Conservation (phyloP, 2,797 vertebrate species). For the Limnodromus scolopaceus region DNA sequence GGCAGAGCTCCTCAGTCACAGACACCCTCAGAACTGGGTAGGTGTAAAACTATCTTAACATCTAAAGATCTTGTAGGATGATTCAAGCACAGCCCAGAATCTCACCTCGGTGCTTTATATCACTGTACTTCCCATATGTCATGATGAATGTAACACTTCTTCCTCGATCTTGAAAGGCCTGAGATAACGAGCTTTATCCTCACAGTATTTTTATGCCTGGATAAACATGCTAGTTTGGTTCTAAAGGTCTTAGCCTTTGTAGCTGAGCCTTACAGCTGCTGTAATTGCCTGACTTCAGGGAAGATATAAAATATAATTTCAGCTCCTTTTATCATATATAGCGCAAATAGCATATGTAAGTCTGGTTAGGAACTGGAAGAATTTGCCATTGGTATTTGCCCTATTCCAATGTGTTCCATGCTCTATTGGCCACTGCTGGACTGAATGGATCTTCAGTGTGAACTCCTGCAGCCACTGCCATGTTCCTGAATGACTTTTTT, state of each 20-base stretch:
- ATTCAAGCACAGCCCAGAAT: neutral
- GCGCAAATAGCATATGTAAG: rapidly evolving
- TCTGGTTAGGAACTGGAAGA: neutral
- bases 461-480: neutral
- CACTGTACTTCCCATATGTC: neutral
- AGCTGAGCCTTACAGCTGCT: neutral
- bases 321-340: neutral
- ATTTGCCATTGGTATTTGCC: neutral
- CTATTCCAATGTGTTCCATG: neutral
- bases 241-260: neutral
- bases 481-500: neutral
- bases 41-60: neutral
- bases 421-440: neutral
- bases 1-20: neutral
- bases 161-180: neutral
- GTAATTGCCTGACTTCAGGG: neutral
- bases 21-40: neutral
- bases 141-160: neutral
- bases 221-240: neutral
- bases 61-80: neutral
- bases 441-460: neutral
- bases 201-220: neutral
- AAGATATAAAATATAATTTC: neutral
- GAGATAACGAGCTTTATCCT: neutral
- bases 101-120: neutral